A percentile compares a stretch with the other conserved stretches of the same genome.
These are phyloP conservation scores for Disparrhopalites patrizii DNA, from an alignment of 2,888 invertebrate genomes.

Conservation along the genomic window DNA sequence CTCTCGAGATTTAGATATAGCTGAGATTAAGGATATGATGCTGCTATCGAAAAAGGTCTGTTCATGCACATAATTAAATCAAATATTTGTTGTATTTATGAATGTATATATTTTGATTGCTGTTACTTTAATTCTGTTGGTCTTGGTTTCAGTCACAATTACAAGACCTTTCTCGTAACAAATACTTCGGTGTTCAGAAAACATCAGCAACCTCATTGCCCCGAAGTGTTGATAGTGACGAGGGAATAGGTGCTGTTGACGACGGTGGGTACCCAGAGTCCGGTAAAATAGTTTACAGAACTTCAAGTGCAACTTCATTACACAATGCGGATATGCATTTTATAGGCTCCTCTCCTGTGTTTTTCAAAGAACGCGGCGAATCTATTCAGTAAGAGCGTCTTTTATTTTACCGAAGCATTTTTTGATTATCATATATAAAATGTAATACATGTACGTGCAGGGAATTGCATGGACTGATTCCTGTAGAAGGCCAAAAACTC, in stretches of 20 bases:
- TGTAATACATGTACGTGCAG: background rate
- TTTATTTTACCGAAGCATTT: too few relatives aligned
- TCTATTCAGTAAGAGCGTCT: background rate
- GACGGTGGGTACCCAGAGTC: background rate
- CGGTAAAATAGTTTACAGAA: background rate
- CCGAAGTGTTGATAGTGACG: background rate
- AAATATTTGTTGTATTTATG: background rate
- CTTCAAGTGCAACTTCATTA: slow-evolving; percentile 9
- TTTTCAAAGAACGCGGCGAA: background rate
- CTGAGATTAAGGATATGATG: slow-evolving; percentile 46
- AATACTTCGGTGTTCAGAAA: background rate
- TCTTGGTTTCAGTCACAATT: too few relatives aligned
- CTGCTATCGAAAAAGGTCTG: slow-evolving; percentile 4
- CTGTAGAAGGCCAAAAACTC: too few relatives aligned
- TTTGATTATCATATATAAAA: too few relatives aligned
- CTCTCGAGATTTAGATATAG: slow-evolving; percentile 42
- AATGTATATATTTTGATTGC: background rate
- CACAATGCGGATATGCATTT: background rate
- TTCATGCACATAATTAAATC: background rate
- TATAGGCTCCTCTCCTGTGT: background rate
- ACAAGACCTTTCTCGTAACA: background rate
- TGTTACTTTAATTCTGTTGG: too few relatives aligned
- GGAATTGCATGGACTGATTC: background rate
- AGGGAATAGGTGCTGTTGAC: slow-evolving; percentile 6
- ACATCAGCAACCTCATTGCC: slow-evolving; percentile 1